Evolutionary conservation across 2,888 invertebrate genomes (phyloP).

Genomic region (Marasmarcha lunaedactyla): DNA sequence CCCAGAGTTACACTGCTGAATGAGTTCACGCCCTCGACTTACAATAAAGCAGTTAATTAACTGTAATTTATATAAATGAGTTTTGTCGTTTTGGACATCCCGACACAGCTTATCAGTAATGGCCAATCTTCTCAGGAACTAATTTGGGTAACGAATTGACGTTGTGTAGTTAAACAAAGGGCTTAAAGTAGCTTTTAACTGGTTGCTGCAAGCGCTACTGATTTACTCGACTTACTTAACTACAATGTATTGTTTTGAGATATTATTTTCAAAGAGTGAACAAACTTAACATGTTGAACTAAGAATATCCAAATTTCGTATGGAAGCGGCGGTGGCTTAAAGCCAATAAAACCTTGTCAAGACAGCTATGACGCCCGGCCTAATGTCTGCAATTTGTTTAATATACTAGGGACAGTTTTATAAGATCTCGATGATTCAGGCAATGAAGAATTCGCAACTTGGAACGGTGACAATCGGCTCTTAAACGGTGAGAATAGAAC

Average conservation of each 20-base stretch:
- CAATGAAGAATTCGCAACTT: constrained; percentile 26
- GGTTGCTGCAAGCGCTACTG: no score
- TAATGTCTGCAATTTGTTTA: constrained; percentile 34
- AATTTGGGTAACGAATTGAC: constrained; percentile 26
- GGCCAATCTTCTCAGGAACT: constrained; percentile 35
- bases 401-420: constrained; percentile 28
- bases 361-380: constrained; percentile 7
- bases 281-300: no score
- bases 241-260: no score
- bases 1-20: constrained; percentile 34
- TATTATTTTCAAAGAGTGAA: no score
- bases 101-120: constrained; percentile 45
- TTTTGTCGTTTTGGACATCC: constrained; percentile 35
- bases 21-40: constrained; percentile 42
- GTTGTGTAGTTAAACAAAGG: constrained; percentile 13
- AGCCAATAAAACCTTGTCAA: no score
- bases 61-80: constrained; percentile 54
- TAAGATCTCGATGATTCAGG: constrained; percentile 26
- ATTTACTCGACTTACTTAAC: no score
- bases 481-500: constrained; percentile 35
- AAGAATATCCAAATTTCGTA: no score
- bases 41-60: constrained; percentile 54
- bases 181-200: constrained; percentile 3
- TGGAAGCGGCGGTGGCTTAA: no score
- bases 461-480: constrained; percentile 18